Evolutionary conservation across 37 sponge, comb jelly and placozoan species (phyloP).

Genomic region (Hormiphora californensis): DNA sequence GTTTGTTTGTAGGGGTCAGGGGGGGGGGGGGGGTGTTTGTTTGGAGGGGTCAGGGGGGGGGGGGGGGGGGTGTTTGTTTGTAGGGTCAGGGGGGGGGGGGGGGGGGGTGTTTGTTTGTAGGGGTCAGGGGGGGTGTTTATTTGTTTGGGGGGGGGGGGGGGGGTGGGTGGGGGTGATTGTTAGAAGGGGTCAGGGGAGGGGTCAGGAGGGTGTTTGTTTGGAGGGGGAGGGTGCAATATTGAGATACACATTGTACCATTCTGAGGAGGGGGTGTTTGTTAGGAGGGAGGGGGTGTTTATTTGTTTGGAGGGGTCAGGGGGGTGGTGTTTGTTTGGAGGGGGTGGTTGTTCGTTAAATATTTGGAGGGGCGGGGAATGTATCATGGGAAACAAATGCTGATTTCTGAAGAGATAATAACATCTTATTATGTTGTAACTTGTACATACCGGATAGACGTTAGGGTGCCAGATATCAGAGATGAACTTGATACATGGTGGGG

Average conservation of each 20-base stretch:
- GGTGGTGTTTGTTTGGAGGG: neutral
- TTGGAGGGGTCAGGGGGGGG: neutral
- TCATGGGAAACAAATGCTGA: neutral
- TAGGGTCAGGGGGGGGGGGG: neutral
- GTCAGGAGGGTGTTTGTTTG: neutral
- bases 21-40: neutral
- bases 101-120: neutral
- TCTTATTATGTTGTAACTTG: neutral
- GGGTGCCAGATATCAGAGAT: conserved; percentile 85
- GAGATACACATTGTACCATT: conserved; percentile 95
- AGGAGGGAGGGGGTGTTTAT: no score
- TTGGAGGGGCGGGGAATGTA: neutral
- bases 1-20: neutral
- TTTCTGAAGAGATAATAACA: neutral
- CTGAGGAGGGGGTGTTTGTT: no score
- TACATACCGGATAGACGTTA: conserved; percentile 83
- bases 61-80: neutral
- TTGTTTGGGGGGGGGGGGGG: neutral
- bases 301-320: neutral
- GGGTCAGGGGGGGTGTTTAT: neutral
- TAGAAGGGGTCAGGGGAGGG: neutral
- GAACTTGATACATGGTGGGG: conserved; percentile 82
- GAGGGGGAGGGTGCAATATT: conserved; percentile 90
- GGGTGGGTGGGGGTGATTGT: neutral
- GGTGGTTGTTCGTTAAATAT: neutral